Conservation (phyloP, 1,140 invertebrate genomes). For the Drosophila guanche region DNA sequence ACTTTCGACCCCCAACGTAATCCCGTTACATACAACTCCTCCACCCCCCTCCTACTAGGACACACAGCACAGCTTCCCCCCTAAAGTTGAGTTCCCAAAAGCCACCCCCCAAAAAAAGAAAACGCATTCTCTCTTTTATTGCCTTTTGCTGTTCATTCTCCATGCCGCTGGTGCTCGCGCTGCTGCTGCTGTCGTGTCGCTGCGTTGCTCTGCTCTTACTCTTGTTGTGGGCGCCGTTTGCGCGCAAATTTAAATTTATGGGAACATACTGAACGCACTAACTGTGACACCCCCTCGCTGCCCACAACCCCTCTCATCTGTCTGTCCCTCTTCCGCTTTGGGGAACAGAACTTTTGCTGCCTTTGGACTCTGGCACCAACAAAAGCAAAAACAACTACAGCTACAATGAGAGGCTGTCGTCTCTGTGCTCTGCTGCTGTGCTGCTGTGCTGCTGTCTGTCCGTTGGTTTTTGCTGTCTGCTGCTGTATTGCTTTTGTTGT, state of each 20-base stretch:
- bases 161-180: too few relatives aligned
- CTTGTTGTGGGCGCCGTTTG: slow-evolving; percentile 58
- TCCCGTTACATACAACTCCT: slow-evolving; percentile 3
- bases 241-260: slow-evolving; percentile 79
- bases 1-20: slow-evolving; percentile 41
- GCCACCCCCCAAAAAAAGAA: slow-evolving; percentile 62
- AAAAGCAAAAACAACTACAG: slow-evolving; percentile 19
- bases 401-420: slow-evolving; percentile 17
- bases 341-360: slow-evolving; percentile 57
- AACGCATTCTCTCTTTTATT: slow-evolving; percentile 64
- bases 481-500: slow-evolving; percentile 40
- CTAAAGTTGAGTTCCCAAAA: slow-evolving; percentile 29
- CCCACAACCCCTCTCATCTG: neutral
- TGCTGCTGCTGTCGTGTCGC: neutral
- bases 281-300: slow-evolving; percentile 40
- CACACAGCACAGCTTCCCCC: neutral
- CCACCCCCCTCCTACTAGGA: slow-evolving; percentile 1
- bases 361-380: slow-evolving; percentile 48
- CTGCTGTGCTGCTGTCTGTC: slow-evolving; percentile 14
- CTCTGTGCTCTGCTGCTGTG: slow-evolving; percentile 28
- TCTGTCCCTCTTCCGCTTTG: neutral
- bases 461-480: slow-evolving; percentile 45
- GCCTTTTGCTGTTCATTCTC: slow-evolving; percentile 19
- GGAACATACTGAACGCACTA: slow-evolving; percentile 66
- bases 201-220: slow-evolving; percentile 12